These are phyloP conservation scores for Chaunax sp. DNA, from an alignment of 2,797 vertebrate species.

Conservation along the genomic window DNA sequence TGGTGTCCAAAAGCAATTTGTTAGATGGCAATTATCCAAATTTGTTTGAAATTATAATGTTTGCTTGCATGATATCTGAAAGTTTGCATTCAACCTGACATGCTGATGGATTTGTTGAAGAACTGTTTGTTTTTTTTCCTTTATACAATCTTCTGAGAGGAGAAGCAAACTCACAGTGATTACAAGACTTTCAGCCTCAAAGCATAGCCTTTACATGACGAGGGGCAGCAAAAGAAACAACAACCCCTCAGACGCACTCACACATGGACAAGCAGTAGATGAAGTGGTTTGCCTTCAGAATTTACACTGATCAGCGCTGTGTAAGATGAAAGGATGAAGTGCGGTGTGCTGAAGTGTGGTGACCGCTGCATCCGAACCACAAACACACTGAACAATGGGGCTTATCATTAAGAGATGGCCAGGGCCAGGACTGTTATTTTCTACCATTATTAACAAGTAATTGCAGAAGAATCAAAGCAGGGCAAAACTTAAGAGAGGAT, in stretches of 20 bases:
- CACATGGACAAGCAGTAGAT: conserved; percentile 44
- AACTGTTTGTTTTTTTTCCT: conserved; percentile 5
- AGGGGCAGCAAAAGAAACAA: conserved; percentile 21
- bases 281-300: conserved; percentile 61
- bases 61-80: conserved; percentile 26
- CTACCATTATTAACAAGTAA: conserved; percentile 81
- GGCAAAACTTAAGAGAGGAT: conserved; percentile 26
- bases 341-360: conserved; percentile 39
- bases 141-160: neutral
- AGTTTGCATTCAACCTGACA: conserved; percentile 27
- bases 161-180: conserved; percentile 22
- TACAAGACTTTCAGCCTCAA: conserved; percentile 37
- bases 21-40: conserved; percentile 4
- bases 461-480: conserved; percentile 76
- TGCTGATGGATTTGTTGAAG: conserved; percentile 10
- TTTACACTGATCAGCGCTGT: conserved; percentile 64
- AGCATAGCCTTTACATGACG: conserved; percentile 47
- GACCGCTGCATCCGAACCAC: conserved; percentile 43
- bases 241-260: conserved; percentile 23
- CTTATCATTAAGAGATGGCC: conserved; percentile 68
- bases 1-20: conserved; percentile 14
- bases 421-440: conserved; percentile 77
- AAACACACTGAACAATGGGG: conserved; percentile 43
- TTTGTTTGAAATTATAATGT: conserved; percentile 22
- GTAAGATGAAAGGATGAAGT: conserved; percentile 66